Evolutionary conservation across 2,113 vertebrate species (phyloP).

Genomic region (Ageneiosus marmoratus): DNA sequence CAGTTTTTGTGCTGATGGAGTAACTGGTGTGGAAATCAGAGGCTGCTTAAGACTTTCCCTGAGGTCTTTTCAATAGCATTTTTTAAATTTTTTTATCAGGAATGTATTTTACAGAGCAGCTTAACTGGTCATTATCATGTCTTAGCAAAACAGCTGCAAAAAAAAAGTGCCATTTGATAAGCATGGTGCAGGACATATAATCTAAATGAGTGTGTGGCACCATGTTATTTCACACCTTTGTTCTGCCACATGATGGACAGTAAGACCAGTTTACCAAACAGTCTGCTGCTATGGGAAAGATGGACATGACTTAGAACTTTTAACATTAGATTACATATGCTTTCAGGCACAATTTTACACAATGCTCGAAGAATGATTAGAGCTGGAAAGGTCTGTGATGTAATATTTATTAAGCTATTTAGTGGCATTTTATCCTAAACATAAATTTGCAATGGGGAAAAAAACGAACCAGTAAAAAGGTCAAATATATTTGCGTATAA

Average conservation of each 20-base stretch:
- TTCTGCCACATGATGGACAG: neutral
- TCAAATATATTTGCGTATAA: too few species aligned
- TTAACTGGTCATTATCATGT: constrained; percentile 20
- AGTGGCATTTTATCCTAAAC: too few species aligned
- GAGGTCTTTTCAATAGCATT: neutral
- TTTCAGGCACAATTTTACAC: too few species aligned
- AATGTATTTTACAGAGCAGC: neutral
- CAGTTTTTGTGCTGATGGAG: neutral
- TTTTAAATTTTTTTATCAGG: neutral
- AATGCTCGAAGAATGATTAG: too few species aligned
- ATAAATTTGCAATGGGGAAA: too few species aligned
- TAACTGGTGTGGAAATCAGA: neutral
- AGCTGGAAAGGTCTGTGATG: too few species aligned
- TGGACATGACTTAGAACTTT: neutral
- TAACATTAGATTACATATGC: too few species aligned
- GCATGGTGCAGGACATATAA: neutral
- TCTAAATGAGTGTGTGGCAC: constrained; percentile 8
- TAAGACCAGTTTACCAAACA: neutral
- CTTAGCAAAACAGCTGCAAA: constrained; percentile 29
- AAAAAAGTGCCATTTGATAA: constrained; percentile 6
- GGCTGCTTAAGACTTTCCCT: neutral
- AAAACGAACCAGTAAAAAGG: too few species aligned
- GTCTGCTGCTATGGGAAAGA: neutral
- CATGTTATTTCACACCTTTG: neutral
- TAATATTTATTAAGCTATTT: too few species aligned